Percentiles rank a stretch among this genome's conserved stretches.
Conservation (phyloP, 2,888 invertebrate genomes). For the Rhogogaster chlorosoma region DNA sequence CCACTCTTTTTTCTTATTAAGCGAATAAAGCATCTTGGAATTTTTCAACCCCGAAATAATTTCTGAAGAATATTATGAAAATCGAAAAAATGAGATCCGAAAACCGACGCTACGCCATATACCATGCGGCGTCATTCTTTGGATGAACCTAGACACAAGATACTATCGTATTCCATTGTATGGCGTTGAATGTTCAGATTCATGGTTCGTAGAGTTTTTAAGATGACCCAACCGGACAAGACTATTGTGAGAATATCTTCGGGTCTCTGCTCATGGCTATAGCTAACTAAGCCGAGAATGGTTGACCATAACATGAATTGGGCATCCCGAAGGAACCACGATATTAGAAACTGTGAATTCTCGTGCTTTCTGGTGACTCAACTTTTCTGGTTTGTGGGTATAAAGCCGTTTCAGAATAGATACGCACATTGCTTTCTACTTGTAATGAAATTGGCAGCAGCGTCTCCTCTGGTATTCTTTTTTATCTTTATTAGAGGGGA, state of each 20-base stretch:
- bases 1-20: neutral
- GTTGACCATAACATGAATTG: slow-evolving; percentile 1
- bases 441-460: neutral
- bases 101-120: neutral
- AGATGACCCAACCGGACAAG: slow-evolving; percentile 9
- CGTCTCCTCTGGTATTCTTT: neutral
- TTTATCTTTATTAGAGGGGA: neutral
- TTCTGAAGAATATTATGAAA: neutral
- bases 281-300: neutral
- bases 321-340: neutral
- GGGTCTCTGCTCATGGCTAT: neutral
- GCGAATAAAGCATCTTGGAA: neutral
- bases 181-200: neutral
- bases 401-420: neutral
- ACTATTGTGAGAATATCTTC: slow-evolving; percentile 3
- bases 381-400: neutral
- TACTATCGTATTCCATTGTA: slow-evolving; percentile 39
- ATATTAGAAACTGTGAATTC: neutral
- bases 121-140: neutral
- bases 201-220: neutral
- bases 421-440: neutral
- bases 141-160: neutral
- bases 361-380: neutral
- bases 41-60: neutral
- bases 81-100: neutral